Conservation (phyloP, 2,113 vertebrate genomes). For the Felis catus region F.catus_Fca126_mat1.0 CM031424.1:81030501-81031000, state of each 20-base stretch:
- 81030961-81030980: conserved; percentile 49
- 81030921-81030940: conserved; percentile 53
- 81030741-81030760: rapidly evolving
- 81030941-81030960: rapidly evolving
- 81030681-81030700: not conserved
- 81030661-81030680: not conserved
- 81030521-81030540: not conserved
- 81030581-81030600: rapidly evolving
- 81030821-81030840: conserved; percentile 65
- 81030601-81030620: rapidly evolving
- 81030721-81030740: not conserved
- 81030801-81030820: conserved; percentile 53
- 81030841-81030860: conserved; percentile 41
- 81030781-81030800: not conserved
- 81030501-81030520: not conserved
- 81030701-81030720: rapidly evolving
- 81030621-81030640: not conserved
- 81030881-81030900: conserved; percentile 63
- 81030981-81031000: not conserved
- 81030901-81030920: conserved; percentile 65
- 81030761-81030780: not conserved
- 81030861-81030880: conserved; percentile 63
- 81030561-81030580: not conserved
- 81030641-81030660: not conserved
- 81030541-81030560: not conserved